phyloP scores from a whole-genome alignment of 92 coral and sea anemone species.

The Zoanthus solanderi region DNA sequence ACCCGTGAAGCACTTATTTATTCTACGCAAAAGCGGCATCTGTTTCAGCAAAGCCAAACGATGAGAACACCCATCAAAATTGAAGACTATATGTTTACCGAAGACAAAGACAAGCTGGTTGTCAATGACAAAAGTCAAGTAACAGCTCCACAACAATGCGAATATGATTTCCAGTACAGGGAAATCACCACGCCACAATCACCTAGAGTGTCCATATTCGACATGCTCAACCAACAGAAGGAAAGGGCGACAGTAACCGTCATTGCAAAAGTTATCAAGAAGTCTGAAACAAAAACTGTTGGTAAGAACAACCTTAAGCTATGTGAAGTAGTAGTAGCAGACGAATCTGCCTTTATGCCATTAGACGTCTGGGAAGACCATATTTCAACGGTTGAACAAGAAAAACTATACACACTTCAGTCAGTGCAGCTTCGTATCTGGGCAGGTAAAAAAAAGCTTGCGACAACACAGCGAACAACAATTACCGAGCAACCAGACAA shows the following conservation, averaged over 20 bases:
- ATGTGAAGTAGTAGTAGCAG: neutral
- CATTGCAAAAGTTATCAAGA: neutral
- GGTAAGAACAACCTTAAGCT: neutral
- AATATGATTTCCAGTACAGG: slow-evolving; percentile 24
- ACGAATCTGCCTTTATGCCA: slow-evolving; percentile 1
- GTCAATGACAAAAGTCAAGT: slow-evolving; percentile 40
- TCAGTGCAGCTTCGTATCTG: slow-evolving; percentile 2
- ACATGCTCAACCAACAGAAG: slow-evolving; percentile 1
- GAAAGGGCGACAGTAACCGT: neutral
- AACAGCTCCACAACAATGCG: slow-evolving; percentile 40
- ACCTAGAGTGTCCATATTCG: slow-evolving; percentile 1
- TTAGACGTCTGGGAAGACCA: neutral
- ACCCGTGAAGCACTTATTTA: slow-evolving; percentile 1
- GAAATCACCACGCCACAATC: slow-evolving; percentile 17
- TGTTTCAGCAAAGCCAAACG: neutral
- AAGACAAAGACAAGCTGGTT: slow-evolving; percentile 40
- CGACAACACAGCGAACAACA: neutral
- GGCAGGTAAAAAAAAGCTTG: neutral
- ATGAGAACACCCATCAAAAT: neutral
- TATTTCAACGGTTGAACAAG: neutral
- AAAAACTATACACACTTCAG: neutral
- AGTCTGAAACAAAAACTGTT: slow-evolving; percentile 2
- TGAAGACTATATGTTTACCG: slow-evolving; percentile 41
- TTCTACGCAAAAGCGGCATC: neutral
- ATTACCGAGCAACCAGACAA: neutral